Evolutionary conservation across 2,113 vertebrate genomes (phyloP).

Genomic region (Sciurus niger): DNA sequence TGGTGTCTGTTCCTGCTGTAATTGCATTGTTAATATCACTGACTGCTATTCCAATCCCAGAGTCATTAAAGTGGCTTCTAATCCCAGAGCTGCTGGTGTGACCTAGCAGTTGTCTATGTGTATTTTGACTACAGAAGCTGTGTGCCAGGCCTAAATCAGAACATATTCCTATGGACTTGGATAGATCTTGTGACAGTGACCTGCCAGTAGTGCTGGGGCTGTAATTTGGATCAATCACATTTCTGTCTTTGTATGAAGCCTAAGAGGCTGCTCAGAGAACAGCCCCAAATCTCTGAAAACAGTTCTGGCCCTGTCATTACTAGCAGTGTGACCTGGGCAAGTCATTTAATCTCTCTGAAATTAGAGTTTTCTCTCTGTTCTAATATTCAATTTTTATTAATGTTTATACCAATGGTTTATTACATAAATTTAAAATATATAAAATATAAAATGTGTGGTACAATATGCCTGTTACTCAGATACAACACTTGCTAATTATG

Average conservation of each 20-base stretch:
- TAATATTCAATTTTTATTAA: background rate
- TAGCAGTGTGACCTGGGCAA: constrained; percentile 22
- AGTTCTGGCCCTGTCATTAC: background rate
- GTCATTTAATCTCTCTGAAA: constrained; percentile 58
- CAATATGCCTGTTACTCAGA: too few species aligned
- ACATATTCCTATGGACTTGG: constrained; percentile 34
- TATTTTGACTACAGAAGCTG: background rate
- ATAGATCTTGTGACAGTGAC: background rate
- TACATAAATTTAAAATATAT: too few species aligned
- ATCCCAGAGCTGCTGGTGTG: background rate
- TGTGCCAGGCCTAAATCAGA: background rate
- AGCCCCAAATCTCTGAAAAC: constrained; percentile 21
- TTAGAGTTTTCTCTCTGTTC: constrained; percentile 42
- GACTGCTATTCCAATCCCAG: background rate
- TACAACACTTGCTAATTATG: too few species aligned
- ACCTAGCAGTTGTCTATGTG: constrained; percentile 47
- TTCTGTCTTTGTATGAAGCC: background rate
- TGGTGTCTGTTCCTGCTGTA: background rate
- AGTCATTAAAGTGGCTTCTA: constrained; percentile 50
- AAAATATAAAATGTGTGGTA: too few species aligned
- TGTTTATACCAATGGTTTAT: too few species aligned
- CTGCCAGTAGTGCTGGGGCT: constrained; percentile 69
- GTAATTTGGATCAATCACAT: constrained; percentile 18
- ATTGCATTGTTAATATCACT: background rate
- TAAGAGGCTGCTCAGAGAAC: background rate